Base-by-base conservation (phyloP, 2,113 vertebrate genomes). In the Aramus guarauna region DNA sequence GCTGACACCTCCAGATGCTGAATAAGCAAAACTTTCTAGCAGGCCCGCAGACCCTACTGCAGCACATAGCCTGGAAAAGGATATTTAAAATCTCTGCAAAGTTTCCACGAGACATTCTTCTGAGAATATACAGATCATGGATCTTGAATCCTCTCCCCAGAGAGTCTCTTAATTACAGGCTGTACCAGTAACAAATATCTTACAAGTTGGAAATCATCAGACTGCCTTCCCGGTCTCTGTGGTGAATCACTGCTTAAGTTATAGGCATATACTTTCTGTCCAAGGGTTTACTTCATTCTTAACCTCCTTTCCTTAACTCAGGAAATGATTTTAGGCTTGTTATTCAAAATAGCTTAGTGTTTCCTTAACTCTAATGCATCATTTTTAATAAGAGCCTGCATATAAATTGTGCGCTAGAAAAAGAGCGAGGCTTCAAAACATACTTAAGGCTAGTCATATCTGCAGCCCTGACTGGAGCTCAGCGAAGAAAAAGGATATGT, bases 1-100 rank as follows among this genome's bases (percentile, higher is more conserved):
- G 73, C 69, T 94, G 95, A 91, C 81, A 85, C 68, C 18, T 84
- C 19, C 66, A 87, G 43, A 75, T 89, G 95, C 95, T 96, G 95
- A 91, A 67, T 43, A 92, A 94, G 88, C 88, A 92, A 86, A 92
- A 8, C 29, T 74, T 88, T 85, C 50, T 26, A 93, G 71, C 47
- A 68, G 60, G 64, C 47, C 22, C 0, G 2, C 60, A 89, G 50
- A 83, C 16, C 4, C 15, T 39, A 19, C 62, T 60, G 56, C 19
- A 74, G 66, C 45, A 37, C 15, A 13, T 9, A 80, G 32, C 14
- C 55, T 86, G 20, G n/a, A 72, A 74, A 63, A 62, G 34, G 36
- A 43, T 56, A 48, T 45, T 83, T 77, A 24, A 80, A 81, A 80
- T 47, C 11, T 45, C 34, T 56, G 14, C 2, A 2, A 77, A 45